These are phyloP conservation scores for Strigamia maritima DNA, from an alignment of 2,888 invertebrate genomes.

Conservation along the genomic window DNA sequence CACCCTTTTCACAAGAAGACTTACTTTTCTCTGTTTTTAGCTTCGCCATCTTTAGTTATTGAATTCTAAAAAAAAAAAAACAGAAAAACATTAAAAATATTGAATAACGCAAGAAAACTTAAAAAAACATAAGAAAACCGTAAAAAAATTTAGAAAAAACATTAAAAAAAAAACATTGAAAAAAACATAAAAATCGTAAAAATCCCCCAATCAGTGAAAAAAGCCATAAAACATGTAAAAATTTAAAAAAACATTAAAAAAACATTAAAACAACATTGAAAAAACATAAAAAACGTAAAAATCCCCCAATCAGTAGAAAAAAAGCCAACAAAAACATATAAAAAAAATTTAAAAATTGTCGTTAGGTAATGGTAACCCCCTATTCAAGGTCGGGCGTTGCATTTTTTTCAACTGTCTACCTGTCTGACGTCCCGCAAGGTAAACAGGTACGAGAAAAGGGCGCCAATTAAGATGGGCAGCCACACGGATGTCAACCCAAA, in stretches of 20 bases:
- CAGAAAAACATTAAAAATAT: neutral
- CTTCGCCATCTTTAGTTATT: neutral
- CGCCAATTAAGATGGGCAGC: neutral
- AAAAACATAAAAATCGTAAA: too few relatives aligned
- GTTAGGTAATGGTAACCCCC: constrained; percentile 3
- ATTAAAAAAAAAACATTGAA: neutral
- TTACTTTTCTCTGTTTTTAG: neutral
- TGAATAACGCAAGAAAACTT: too few relatives aligned
- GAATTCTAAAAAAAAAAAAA: neutral
- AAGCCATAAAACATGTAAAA: too few relatives aligned
- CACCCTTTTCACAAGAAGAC: neutral
- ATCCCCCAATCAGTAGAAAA: too few relatives aligned
- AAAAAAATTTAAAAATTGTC: neutral
- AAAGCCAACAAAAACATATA: neutral
- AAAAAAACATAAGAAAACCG: too few relatives aligned
- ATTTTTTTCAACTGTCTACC: neutral
- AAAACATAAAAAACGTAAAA: too few relatives aligned
- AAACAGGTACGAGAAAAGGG: constrained; percentile 21
- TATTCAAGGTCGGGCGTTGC: neutral
- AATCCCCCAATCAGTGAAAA: too few relatives aligned
- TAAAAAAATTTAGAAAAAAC: neutral
- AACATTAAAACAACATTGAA: too few relatives aligned
- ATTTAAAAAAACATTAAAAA: too few relatives aligned
- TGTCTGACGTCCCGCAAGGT: constrained; percentile 3
- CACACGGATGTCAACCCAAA: neutral